A percentile compares a stretch with the other conserved stretches of the same genome.
phyloP scores from a whole-genome alignment of 2,888 invertebrate species.

The Scaptomyza caliginosa region DNA sequence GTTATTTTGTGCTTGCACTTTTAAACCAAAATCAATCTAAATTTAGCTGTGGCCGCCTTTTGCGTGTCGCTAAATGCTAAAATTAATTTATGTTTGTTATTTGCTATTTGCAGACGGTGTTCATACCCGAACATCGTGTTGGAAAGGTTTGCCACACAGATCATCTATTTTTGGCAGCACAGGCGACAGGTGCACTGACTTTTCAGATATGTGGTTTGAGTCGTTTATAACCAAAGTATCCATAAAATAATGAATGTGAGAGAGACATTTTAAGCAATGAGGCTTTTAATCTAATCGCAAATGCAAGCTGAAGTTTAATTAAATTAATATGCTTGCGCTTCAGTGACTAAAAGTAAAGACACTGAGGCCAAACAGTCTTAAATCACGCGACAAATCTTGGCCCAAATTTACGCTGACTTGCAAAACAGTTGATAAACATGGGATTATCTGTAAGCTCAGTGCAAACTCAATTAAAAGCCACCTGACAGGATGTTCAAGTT shows the following conservation, averaged over 20 bases:
- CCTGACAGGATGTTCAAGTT: constrained; percentile 31
- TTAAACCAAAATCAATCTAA: constrained; percentile 30
- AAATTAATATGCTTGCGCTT: constrained; percentile 57
- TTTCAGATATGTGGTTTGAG: constrained; percentile 26
- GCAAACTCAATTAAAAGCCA: constrained; percentile 26
- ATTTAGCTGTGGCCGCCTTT: constrained; percentile 51
- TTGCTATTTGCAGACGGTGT: constrained; percentile 4
- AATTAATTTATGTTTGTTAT: constrained; percentile 38
- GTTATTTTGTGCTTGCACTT: constrained; percentile 29
- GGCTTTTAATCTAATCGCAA: constrained; percentile 57
- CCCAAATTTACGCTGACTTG: constrained; percentile 15
- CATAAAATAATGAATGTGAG: neutral
- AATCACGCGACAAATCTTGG: constrained; percentile 34
- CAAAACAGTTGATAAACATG: constrained; percentile 8
- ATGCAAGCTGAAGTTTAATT: constrained; percentile 62
- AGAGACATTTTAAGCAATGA: neutral
- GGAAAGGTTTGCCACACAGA: constrained; percentile 32
- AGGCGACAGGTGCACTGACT: constrained; percentile 64
- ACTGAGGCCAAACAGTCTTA: neutral
- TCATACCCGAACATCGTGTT: neutral
- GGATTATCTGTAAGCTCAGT: constrained; percentile 14
- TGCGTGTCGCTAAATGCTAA: constrained; percentile 53
- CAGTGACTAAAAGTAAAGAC: constrained; percentile 15
- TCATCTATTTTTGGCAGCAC: constrained; percentile 36
- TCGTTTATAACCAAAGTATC: constrained; percentile 1